Conservation (phyloP, 2,888 invertebrate genomes). For the Kryphioiulus occultus region DNA sequence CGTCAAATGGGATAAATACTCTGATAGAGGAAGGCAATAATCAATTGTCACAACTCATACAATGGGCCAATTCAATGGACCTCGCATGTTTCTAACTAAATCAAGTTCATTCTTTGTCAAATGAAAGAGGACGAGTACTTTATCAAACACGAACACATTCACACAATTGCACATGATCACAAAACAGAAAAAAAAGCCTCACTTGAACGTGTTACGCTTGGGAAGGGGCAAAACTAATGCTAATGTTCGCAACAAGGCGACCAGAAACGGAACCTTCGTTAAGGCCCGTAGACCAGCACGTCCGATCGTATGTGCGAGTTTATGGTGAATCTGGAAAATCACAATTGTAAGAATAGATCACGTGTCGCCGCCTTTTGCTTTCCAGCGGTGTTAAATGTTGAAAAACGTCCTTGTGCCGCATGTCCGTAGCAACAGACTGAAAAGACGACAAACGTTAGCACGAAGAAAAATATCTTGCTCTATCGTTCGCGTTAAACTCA, state of each 20-base stretch:
- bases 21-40: not conserved
- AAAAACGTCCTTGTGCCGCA: slow-evolving; percentile 39
- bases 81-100: not conserved
- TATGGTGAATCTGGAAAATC: not conserved
- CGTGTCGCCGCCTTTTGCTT: not conserved
- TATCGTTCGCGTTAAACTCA: slow-evolving; percentile 55
- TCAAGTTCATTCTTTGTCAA: not conserved
- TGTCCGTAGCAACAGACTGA: slow-evolving; percentile 37
- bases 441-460: not conserved
- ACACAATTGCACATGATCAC: too few relatives aligned
- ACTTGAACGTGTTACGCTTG: not conserved
- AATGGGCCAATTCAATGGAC: too few relatives aligned
- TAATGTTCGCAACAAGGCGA: not conserved
- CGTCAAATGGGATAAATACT: not conserved
- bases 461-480: not conserved
- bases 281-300: not conserved
- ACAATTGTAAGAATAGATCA: not conserved
- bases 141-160: too few relatives aligned
- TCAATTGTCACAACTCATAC: not conserved
- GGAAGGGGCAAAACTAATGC: not conserved
- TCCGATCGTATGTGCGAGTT: not conserved
- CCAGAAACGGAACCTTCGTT: not conserved
- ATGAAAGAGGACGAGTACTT: too few relatives aligned
- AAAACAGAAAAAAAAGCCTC: too few relatives aligned
- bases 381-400: not conserved